These are phyloP conservation scores for Chionoecetes opilio DNA, from an alignment of 1,140 invertebrate genomes.

Conservation along the genomic window DNA sequence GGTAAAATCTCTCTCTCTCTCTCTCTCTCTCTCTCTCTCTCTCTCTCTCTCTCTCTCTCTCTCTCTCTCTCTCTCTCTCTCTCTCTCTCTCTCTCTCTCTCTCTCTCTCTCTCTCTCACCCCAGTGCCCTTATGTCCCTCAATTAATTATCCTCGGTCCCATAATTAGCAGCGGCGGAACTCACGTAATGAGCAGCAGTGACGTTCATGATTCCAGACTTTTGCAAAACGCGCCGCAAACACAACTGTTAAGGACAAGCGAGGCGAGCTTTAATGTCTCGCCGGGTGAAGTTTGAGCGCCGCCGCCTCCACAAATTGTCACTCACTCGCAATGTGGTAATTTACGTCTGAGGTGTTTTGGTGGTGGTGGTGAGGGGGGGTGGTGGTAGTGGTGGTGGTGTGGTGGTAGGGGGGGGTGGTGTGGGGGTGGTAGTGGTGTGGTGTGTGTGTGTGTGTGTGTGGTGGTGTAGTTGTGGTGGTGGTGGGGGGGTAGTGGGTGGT, in stretches of 20 bases:
- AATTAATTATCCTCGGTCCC: slow-evolving; percentile 10
- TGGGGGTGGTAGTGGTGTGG: not conserved
- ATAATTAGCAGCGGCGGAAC: not conserved
- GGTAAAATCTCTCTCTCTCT: not conserved
- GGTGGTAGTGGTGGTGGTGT: not conserved
- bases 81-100: too few relatives aligned
- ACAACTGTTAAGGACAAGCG: not conserved
- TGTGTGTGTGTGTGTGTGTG: too few relatives aligned
- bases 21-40: not conserved
- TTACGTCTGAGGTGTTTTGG: not conserved
- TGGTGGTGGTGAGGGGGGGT: not conserved
- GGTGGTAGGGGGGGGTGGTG: too few relatives aligned
- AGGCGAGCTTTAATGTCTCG: not conserved
- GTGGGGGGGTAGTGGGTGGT: not conserved
- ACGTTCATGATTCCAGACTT: not conserved
- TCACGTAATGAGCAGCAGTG: not conserved
- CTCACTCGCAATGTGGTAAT: not conserved
- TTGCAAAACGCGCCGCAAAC: not conserved
- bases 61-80: too few relatives aligned
- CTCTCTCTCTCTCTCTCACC: slow-evolving; percentile 2
- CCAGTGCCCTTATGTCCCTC: slow-evolving; percentile 3
- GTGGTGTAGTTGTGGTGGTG: not conserved
- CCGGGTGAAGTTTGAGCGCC: not conserved
- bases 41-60: too few relatives aligned
- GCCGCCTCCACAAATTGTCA: not conserved